Base-by-base conservation (phyloP, 2,113 vertebrate species). In the Phodopus roborovskii region DNA sequence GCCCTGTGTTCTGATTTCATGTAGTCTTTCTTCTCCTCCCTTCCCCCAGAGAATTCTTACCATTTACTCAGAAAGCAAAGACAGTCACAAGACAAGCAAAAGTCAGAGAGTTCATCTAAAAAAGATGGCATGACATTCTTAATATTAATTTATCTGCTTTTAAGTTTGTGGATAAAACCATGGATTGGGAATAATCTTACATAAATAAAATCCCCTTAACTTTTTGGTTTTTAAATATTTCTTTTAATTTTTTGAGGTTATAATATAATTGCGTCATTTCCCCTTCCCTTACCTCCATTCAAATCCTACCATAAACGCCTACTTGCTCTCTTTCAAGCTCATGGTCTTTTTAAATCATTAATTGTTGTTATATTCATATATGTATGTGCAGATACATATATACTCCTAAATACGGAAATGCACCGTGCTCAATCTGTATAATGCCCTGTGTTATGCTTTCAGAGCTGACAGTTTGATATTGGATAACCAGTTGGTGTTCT, bases 21-120 rank as follows among this genome's bases (percentile, higher is more conserved):
- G 3, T 50, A 58, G 78, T 16, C 3, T 66, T 56, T 62, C 1
- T 68, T 56, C 20, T 85, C 88, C 26, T 78, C 73, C 73, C 73
- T 64, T 93, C 48, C 33, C 26, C 58, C 20, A 66, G 79, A 70
- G 8, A 50, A 81, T 5, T 56, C 22, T 95, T 36, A 60, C 15
- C 17, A 53, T 77, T 64, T 56, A 64, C 48, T 90, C 64, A 94
- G 33, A 94, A 93, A 50, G 53, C 36, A 82, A 53, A 91, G 53
- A 88, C 42, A 88, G 53, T 50, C 66, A 88, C 58, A 83, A 70
- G 26, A 88, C 60, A 92, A 88, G 68, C 24, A 68, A 45, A 87
- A 88, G 70, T 92, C 74, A 89, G 60, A 66, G 91, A 77, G 73
- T 53, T 92, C 48, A 86, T 77, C 84, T 81, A 73, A 48, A 73